These are phyloP conservation scores for Anoplopoma fimbria DNA, from an alignment of 2,113 vertebrate species.

Conservation along the genomic window DNA sequence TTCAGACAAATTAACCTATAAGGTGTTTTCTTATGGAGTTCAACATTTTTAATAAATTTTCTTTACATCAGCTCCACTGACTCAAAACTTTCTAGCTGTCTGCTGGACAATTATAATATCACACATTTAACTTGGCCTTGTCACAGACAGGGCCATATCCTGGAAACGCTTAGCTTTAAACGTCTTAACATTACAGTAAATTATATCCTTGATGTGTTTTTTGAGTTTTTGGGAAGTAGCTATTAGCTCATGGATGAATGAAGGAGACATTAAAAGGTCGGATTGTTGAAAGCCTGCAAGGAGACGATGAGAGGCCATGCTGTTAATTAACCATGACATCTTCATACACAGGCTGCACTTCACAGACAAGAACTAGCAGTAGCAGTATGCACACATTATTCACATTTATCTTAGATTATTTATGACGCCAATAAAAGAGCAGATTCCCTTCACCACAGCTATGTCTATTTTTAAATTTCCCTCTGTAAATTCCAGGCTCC, in stretches of 20 bases:
- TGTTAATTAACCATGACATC: conserved; percentile 26
- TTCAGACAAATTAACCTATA: conserved; percentile 6
- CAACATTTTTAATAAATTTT: not conserved
- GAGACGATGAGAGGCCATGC: conserved; percentile 13
- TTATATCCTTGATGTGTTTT: conserved; percentile 9
- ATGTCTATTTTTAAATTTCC: not conserved
- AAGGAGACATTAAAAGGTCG: conserved; percentile 17
- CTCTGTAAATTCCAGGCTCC: not conserved
- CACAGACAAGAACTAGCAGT: not conserved
- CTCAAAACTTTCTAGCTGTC: not conserved
- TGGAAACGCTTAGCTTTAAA: not conserved
- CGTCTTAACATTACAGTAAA: not conserved
- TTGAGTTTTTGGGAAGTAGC: not conserved
- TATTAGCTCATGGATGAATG: not conserved
- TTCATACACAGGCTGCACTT: conserved; percentile 26
- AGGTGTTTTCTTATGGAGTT: conserved; percentile 1
- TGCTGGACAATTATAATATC: not conserved
- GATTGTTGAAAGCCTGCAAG: conserved; percentile 8
- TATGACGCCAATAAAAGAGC: conserved; percentile 4
- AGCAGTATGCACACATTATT: conserved; percentile 15
- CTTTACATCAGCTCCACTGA: too few species aligned
- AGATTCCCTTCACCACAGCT: conserved; percentile 1
- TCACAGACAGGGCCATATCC: not conserved
- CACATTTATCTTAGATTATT: conserved; percentile 24
- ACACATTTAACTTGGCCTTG: not conserved